Conservation (phyloP, 2,888 invertebrate species). For the Drosophila robusta region DNA sequence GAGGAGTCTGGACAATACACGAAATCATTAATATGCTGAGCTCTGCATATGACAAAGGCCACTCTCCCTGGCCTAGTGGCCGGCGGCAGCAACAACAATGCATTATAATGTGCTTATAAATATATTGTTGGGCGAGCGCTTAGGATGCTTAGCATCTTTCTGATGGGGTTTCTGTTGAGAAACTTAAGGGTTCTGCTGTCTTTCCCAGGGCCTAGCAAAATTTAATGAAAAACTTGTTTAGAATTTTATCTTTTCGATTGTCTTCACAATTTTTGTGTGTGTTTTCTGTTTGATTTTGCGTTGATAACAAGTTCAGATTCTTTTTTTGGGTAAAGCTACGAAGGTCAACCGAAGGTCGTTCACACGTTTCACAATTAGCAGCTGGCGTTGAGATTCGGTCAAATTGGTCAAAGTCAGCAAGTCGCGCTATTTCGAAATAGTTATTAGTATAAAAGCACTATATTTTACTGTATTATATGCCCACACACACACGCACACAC, state of each 20-base stretch:
- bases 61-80: constrained; percentile 22
- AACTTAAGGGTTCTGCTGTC: constrained; percentile 65
- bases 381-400: constrained; percentile 59
- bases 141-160: constrained; percentile 53
- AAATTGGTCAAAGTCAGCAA: constrained; percentile 1
- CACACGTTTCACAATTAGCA: constrained; percentile 79
- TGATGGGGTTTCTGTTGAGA: constrained; percentile 1
- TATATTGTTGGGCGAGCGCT: constrained; percentile 46
- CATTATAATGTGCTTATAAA: constrained; percentile 80
- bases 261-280: constrained; percentile 35
- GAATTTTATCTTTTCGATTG: constrained; percentile 46
- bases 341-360: constrained; percentile 75
- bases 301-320: constrained; percentile 76
- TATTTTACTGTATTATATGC: neutral
- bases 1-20: constrained; percentile 40
- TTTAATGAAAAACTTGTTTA: constrained; percentile 67
- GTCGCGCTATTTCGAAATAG: constrained; percentile 29
- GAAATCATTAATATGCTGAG: constrained; percentile 79
- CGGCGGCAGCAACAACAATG: constrained; percentile 59
- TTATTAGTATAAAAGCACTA: constrained; percentile 2
- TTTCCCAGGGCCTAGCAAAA: constrained; percentile 58
- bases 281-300: constrained; percentile 55
- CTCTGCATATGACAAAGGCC: constrained; percentile 77
- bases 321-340: constrained; percentile 23
- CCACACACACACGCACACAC: neutral